Conservation (phyloP, 2,113 vertebrate genomes). For the Alligator mississippiensis region DNA sequence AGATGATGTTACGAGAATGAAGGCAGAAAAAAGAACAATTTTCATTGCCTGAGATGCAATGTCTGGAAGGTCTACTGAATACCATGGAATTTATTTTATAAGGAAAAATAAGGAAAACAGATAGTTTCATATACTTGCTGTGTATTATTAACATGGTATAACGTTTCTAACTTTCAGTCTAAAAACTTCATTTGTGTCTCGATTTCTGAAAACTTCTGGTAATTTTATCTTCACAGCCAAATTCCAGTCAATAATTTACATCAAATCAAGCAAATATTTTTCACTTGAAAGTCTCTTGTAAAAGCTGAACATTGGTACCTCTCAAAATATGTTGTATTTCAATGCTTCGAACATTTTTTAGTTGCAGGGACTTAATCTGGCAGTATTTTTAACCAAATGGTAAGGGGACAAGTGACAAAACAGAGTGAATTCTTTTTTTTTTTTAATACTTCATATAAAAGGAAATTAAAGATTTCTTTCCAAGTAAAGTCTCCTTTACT, state of each 20-base stretch:
- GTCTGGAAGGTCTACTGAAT: background rate
- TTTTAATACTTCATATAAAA: background rate
- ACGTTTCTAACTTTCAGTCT: background rate
- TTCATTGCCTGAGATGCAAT: fast-evolving
- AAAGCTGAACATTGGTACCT: background rate
- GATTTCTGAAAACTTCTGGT: background rate
- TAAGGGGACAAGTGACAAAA: slow-evolving; percentile 5
- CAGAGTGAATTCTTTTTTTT: background rate
- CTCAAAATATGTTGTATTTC: background rate
- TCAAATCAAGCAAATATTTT: background rate
- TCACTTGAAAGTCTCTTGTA: background rate
- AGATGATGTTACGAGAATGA: background rate
- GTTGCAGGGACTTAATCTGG: background rate
- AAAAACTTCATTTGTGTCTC: background rate
- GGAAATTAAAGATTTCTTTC: background rate
- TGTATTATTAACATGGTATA: background rate
- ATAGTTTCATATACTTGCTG: background rate
- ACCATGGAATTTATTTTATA: fast-evolving
- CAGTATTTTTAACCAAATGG: background rate
- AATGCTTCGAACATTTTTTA: background rate
- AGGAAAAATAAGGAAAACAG: background rate
- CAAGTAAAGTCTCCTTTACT: background rate
- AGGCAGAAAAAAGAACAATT: background rate
- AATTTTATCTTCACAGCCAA: background rate
- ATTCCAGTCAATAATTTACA: background rate